Evolutionary conservation across 2,797 vertebrate genomes (phyloP).

Genomic region (Peromyscus aztecus): DNA sequence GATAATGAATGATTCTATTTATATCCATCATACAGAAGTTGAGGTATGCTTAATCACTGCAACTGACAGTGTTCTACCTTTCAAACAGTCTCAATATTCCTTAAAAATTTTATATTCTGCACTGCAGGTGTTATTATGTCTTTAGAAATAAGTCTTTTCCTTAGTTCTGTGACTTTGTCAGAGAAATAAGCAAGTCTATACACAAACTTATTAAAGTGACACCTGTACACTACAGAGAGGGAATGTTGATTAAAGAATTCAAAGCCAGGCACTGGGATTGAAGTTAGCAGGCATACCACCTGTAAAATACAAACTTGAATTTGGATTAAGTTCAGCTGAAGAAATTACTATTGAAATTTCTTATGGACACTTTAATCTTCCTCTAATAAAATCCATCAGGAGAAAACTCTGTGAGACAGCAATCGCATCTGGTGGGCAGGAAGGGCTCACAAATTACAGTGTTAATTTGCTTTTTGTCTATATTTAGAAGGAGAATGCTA

Average conservation of each 20-base stretch:
- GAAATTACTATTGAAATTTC: slow-evolving; percentile 53
- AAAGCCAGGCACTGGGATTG: slow-evolving; percentile 46
- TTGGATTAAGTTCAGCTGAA: slow-evolving; percentile 45
- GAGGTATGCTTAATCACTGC: background rate
- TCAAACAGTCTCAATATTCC: background rate
- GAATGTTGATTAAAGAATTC: slow-evolving; percentile 41
- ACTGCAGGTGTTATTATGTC: background rate
- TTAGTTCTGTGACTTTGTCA: slow-evolving; percentile 7
- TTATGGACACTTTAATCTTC: slow-evolving; percentile 52
- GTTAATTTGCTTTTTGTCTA: background rate
- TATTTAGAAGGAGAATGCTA: background rate
- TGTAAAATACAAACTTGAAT: slow-evolving; percentile 42
- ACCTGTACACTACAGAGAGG: background rate
- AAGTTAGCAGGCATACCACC: background rate
- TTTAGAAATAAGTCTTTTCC: slow-evolving; percentile 43
- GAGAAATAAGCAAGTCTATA: slow-evolving; percentile 25
- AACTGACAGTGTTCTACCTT: background rate
- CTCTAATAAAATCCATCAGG: slow-evolving; percentile 28
- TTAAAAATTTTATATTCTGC: slow-evolving; percentile 1
- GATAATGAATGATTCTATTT: slow-evolving; percentile 14
- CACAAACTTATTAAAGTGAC: background rate
- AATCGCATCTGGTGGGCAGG: background rate
- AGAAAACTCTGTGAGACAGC: background rate
- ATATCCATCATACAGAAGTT: background rate
- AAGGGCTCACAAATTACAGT: slow-evolving; percentile 4